These are phyloP conservation scores for Diplodus sargus DNA, from an alignment of 2,797 vertebrate genomes.

Conservation along the genomic window DNA sequence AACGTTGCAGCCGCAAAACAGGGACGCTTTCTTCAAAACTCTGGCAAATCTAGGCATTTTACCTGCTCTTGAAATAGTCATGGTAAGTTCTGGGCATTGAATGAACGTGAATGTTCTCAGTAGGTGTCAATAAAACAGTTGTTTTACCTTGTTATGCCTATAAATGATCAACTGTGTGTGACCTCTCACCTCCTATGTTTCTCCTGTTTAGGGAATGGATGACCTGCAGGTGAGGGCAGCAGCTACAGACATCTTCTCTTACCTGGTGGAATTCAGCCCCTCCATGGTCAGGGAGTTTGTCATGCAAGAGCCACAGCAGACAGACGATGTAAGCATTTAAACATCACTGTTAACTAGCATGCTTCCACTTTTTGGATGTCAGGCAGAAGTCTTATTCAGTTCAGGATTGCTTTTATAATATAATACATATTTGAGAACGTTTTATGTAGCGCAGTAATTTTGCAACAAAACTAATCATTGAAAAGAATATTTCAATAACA, in stretches of 20 bases:
- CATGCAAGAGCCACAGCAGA: conserved; percentile 99
- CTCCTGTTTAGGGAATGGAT: conserved; percentile 91
- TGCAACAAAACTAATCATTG: not conserved
- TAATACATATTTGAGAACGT: not conserved
- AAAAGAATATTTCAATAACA: not conserved
- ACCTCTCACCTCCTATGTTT: not conserved
- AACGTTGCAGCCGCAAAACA: conserved; percentile 96
- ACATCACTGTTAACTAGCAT: not conserved
- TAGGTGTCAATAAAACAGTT: not conserved
- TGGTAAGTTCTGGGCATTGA: conserved; percentile 84
- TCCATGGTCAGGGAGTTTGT: conserved; percentile 99
- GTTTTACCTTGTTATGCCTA: not conserved
- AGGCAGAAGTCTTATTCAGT: not conserved
- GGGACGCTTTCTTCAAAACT: conserved; percentile 97
- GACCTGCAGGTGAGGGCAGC: conserved; percentile 97
- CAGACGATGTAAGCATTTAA: conserved; percentile 89
- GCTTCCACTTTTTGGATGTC: not conserved
- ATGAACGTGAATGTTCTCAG: not conserved
- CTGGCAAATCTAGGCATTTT: conserved; percentile 96
- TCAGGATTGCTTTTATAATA: not conserved
- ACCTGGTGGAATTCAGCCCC: conserved; percentile 99
- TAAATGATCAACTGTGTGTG: not conserved
- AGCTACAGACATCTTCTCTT: conserved; percentile 99
- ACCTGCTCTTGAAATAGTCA: conserved; percentile 97
- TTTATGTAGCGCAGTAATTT: not conserved